Conservation (phyloP, 1,140 invertebrate species). For the Chrysopa pallens region DNA sequence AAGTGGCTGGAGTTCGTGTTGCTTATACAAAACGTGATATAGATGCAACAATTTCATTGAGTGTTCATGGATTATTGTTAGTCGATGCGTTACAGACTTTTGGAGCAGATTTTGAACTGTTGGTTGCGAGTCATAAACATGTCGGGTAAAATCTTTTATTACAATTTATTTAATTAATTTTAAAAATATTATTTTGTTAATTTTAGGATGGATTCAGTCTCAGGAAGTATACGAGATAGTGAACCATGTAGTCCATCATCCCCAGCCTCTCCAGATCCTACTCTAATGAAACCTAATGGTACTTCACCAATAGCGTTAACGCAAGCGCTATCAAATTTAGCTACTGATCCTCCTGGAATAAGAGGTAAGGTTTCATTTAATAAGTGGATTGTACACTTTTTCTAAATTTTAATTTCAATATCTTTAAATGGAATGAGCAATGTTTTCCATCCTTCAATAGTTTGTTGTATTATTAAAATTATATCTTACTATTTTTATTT, state of each 20-base stretch:
- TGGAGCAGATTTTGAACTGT: slow-evolving; percentile 83
- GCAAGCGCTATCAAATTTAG: slow-evolving; percentile 28
- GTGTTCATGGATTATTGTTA: slow-evolving; percentile 77
- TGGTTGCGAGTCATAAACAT: slow-evolving; percentile 86
- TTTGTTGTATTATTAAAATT: neutral
- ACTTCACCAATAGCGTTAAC: slow-evolving; percentile 38
- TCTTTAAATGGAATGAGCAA: too few species aligned
- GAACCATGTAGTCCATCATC: slow-evolving; percentile 75
- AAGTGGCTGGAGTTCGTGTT: slow-evolving; percentile 71
- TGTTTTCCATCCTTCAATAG: neutral
- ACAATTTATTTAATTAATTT: neutral
- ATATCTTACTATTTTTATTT: neutral
- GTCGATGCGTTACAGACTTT: slow-evolving; percentile 91
- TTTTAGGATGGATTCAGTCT: slow-evolving; percentile 78
- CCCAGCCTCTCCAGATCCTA: slow-evolving; percentile 43
- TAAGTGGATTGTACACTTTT: too few species aligned
- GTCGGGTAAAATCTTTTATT: slow-evolving; percentile 49
- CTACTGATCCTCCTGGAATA: slow-evolving; percentile 9
- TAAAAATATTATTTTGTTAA: neutral
- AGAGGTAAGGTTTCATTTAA: neutral
- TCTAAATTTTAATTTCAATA: too few species aligned
- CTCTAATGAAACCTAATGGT: slow-evolving; percentile 15
- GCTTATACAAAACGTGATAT: slow-evolving; percentile 49
- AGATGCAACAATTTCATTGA: slow-evolving; percentile 59
- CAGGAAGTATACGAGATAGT: slow-evolving; percentile 78